Evolutionary conservation across 2,888 invertebrate genomes (phyloP), one percentile per base, ranked within the genome.

Genomic region (Chrysina gloriosa): DNA sequence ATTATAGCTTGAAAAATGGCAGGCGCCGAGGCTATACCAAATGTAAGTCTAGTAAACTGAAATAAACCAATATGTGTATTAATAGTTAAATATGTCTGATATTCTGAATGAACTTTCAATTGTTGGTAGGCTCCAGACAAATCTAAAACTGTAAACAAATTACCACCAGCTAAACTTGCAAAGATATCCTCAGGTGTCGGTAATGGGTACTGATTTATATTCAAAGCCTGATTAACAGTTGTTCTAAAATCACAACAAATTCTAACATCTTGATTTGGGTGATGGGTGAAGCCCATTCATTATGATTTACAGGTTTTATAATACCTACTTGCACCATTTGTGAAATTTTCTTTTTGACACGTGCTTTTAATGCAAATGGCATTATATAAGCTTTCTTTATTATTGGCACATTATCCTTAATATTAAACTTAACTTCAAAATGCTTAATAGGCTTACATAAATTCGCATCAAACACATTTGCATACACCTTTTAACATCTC

Each of bases 121-220:
- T 77, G 76, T 50, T 73, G 71, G 25, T 75, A 75, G 1, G 75
- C 75, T 21, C 71, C 72, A 14, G 70, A 47, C 52, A 76, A 67
- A 68, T 76, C 75, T 9, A 39, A n/a, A 4, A 7, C 39, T 1
- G 6, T 39, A 1, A 39, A 39, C 1, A 14, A n/a, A 2, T 71
- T 65, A 39, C 74, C 74, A 16, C 73, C 74, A 36, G 61, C 66
- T 23, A 80, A 65, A 6, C 69, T 66, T 5, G 76, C 72, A 69
- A 77, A 76, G 48, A 80, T 74, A 63, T 79, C 78, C 36, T 77
- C 75, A n/a, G 76, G 73, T 42, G 71, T 65, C 3, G 79, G 78
- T 54, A 80, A 72, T 14, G 76, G 75, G 47, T 75, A 78, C 50
- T 77, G 76, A 11, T 78, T 75, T 14, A 68, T 66, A 48, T 77